Percentiles rank a stretch among this genome's conserved stretches.
Evolutionary conservation across 2,888 invertebrate species (phyloP).

Genomic region (Nasonovia ribisnigri): DNA sequence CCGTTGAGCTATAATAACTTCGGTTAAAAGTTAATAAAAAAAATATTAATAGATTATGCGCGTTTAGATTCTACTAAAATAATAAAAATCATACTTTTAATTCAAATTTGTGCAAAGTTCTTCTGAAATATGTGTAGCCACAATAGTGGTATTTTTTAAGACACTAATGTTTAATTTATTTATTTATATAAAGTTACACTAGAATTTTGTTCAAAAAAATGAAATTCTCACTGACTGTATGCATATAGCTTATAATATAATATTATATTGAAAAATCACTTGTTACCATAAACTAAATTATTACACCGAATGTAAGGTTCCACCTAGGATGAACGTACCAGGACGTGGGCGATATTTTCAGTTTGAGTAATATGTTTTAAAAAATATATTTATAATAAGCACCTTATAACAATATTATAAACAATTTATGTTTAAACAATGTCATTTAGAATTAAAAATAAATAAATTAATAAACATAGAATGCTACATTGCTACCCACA

Average conservation of each 20-base stretch:
- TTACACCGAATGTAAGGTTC: background rate
- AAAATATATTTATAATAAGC: background rate
- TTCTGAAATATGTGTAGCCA: no score
- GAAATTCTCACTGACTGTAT: background rate
- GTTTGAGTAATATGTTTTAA: background rate
- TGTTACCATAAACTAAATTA: background rate
- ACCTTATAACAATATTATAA: background rate
- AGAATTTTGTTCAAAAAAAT: background rate
- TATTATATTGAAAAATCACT: background rate
- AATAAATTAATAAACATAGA: background rate
- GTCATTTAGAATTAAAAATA: background rate
- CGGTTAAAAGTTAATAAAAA: no score
- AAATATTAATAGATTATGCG: no score
- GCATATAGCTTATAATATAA: background rate
- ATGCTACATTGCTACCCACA: background rate
- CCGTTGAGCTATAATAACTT: no score
- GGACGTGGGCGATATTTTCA: background rate
- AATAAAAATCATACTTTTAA: background rate
- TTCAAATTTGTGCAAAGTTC: background rate
- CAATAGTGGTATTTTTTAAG: background rate
- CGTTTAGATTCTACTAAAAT: background rate
- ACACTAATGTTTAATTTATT: background rate
- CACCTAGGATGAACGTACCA: background rate
- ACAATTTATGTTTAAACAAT: background rate
- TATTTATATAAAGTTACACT: background rate